Evolutionary conservation across 1,140 invertebrate species (phyloP).

Genomic region (Trachelipus rathkii): DNA sequence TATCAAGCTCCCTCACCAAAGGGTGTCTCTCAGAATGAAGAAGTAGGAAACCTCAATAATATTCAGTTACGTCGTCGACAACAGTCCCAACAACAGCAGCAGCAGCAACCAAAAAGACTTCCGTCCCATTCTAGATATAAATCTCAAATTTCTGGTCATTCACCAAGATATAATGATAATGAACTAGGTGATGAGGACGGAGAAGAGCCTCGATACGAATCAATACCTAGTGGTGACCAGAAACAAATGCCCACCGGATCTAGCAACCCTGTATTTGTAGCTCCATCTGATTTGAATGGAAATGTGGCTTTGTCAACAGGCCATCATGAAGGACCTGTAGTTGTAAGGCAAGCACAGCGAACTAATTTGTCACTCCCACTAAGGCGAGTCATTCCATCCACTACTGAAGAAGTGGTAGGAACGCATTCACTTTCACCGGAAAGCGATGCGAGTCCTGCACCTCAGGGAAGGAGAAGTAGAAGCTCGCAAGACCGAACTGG

Average conservation of each 20-base stretch:
- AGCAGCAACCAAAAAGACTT: conserved; percentile 27
- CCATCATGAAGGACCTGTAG: not conserved
- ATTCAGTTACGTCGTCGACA: conserved; percentile 28
- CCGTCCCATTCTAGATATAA: conserved; percentile 33
- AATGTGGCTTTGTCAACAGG: conserved; percentile 33
- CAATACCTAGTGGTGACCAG: conserved; percentile 30
- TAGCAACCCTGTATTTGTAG: conserved; percentile 14
- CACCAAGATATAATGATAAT: not conserved
- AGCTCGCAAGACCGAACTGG: conserved; percentile 16
- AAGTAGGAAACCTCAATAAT: conserved; percentile 21
- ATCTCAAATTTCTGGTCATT: conserved; percentile 4
- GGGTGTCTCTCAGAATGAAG: conserved; percentile 29
- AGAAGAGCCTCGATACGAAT: conserved; percentile 34
- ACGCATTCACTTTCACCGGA: conserved; percentile 27
- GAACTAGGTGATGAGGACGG: conserved; percentile 20
- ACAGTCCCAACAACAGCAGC: conserved; percentile 22
- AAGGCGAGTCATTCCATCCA: conserved; percentile 31
- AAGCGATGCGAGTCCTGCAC: conserved; percentile 30
- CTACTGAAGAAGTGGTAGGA: conserved; percentile 24
- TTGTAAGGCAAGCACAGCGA: not conserved
- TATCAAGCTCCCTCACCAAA: conserved; percentile 33
- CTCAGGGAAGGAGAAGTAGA: conserved; percentile 23
- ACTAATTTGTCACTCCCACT: conserved; percentile 34
- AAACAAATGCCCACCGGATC: not conserved
- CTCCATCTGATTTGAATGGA: conserved; percentile 36